These are phyloP conservation scores for Biston stratarius DNA, from an alignment of 2,888 invertebrate genomes.

Conservation along the genomic window DNA sequence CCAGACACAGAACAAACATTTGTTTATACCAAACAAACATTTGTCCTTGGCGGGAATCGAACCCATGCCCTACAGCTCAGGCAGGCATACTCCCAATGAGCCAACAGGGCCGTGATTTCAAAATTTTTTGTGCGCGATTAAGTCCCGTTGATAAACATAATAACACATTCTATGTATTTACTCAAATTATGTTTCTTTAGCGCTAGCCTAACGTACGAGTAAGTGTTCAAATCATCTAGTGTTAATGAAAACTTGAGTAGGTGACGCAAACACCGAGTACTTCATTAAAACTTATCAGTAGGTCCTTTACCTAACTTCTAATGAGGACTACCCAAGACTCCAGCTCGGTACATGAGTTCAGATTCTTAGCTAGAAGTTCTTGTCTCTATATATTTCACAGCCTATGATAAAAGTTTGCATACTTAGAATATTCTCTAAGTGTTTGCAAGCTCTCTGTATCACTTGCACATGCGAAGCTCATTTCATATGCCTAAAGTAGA, in stretches of 20 bases:
- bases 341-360: constrained; percentile 19
- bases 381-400: constrained; percentile 31
- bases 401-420: constrained; percentile 57
- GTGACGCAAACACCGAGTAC: background rate
- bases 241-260: background rate
- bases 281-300: constrained; percentile 4
- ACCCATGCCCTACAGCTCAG: no score
- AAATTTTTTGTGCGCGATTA: no score
- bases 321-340: constrained; percentile 7
- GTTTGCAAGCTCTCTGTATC: constrained; percentile 65
- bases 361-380: constrained; percentile 24
- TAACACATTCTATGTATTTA: no score
- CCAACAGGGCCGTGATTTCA: no score
- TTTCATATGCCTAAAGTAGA: constrained; percentile 73
- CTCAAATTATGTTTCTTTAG: no score
- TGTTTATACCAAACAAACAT: no score
- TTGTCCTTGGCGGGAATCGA: no score
- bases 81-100: no score
- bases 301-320: background rate
- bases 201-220: no score
- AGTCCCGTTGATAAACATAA: no score
- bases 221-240: background rate
- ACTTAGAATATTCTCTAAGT: constrained; percentile 58
- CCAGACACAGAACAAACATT: no score
- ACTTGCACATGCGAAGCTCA: constrained; percentile 66